These are phyloP conservation scores for Pilophorus perplexus DNA, from an alignment of 2,888 invertebrate genomes.

Conservation along the genomic window DNA sequence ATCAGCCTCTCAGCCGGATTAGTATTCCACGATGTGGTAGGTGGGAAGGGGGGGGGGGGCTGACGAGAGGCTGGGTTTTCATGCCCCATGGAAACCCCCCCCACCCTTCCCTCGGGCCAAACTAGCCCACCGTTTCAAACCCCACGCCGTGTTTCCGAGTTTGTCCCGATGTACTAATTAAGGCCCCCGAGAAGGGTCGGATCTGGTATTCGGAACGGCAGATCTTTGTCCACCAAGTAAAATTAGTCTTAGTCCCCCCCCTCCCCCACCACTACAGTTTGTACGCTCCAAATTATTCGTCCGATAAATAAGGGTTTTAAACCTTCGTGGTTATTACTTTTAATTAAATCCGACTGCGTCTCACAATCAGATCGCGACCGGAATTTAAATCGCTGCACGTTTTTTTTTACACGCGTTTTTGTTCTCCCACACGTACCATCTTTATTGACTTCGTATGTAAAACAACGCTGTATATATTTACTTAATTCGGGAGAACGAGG, in stretches of 20 bases:
- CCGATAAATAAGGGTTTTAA: conserved; percentile 22
- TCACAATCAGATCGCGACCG: conserved; percentile 15
- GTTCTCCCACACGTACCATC: not conserved
- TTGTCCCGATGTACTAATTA: conserved; percentile 5
- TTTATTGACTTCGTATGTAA: conserved; percentile 9
- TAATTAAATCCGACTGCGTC: conserved; percentile 25
- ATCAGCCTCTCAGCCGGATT: conserved; percentile 9
- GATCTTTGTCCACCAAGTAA: conserved; percentile 20
- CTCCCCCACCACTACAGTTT: not conserved
- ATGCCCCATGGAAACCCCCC: no score
- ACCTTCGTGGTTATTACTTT: conserved; percentile 30
- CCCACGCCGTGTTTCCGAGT: not conserved
- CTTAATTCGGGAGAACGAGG: no score
- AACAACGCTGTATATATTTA: not conserved
- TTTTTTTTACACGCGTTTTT: conserved; percentile 2
- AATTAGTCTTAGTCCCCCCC: conserved; percentile 8
- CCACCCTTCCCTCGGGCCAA: no score
- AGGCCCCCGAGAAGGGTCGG: not conserved
- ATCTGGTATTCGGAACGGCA: conserved; percentile 20
- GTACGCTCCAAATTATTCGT: conserved; percentile 14
- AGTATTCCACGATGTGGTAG: conserved; percentile 7
- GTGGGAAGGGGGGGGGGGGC: not conserved
- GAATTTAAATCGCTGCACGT: not conserved
- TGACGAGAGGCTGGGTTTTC: not conserved
- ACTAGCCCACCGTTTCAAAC: not conserved